Conservation (phyloP, 2,113 vertebrate genomes). For the Chaenocephalus aceratus region DNA sequence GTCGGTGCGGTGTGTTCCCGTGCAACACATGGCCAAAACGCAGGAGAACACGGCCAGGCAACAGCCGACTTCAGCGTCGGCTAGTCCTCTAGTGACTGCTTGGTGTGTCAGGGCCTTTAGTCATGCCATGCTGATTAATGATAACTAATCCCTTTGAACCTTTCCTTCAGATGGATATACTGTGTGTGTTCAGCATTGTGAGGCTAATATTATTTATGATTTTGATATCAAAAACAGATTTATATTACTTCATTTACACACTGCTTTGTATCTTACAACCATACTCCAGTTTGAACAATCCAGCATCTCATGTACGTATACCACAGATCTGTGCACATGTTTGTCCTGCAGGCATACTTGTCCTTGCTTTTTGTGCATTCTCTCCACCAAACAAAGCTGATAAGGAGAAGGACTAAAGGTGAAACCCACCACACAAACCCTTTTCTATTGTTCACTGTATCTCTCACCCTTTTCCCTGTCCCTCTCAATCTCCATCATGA, state of each 20-base stretch:
- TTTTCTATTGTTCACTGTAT: conserved; percentile 18
- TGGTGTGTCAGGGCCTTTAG: no score
- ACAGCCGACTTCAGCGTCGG: no score
- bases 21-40: no score
- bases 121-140: not conserved
- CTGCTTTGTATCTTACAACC: not conserved
- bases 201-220: not conserved
- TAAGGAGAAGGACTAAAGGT: conserved; percentile 22
- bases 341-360: conserved; percentile 19
- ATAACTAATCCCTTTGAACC: not conserved
- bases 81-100: no score
- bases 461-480: not conserved
- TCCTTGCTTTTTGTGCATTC: conserved; percentile 7
- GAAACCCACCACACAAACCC: conserved; percentile 24
- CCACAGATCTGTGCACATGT: conserved; percentile 4
- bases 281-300: not conserved
- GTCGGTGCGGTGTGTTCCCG: no score
- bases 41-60: no score
- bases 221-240: not conserved
- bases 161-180: not conserved
- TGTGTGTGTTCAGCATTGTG: not conserved
- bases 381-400: conserved; percentile 23
- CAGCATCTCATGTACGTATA: not conserved
- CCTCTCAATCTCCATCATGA: conserved; percentile 11
- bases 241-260: not conserved